Base-by-base conservation (phyloP, 2,888 invertebrate genomes). In the Panopea generosa region DNA sequence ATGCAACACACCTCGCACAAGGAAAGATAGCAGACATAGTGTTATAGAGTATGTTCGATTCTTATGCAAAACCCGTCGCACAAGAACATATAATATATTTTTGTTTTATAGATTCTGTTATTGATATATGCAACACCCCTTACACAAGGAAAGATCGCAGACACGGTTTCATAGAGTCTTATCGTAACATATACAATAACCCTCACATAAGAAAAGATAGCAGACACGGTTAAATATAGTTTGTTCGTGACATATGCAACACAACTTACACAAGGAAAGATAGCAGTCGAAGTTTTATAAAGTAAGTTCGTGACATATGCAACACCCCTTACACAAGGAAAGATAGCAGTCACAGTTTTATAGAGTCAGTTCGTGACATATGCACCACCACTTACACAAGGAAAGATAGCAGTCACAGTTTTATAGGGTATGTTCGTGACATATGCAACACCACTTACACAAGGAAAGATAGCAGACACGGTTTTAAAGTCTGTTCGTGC, bases 71-170 rank as follows among this genome's bases (percentile, higher is more conserved):
- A n/a, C n/a, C n/a, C n/a, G n/a, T n/a, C n/a, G n/a, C n/a, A n/a
- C n/a, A n/a, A n/a, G n/a, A n/a, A n/a, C n/a, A n/a, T n/a, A n/a
- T n/a, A n/a, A n/a, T n/a, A n/a, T n/a, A n/a, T n/a, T n/a, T n/a
- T n/a, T n/a, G n/a, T n/a, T 40, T 40, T 40, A 40, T 40, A 40
- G 40, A 40, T 40, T 40, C 40, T 40, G 40, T 40, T 40, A 40
- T 40, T 40, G 40, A 40, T 16, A 40, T 40, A 40, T 40, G 40
- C 40, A 40, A 40, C 40, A 40, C 40, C 40, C 40, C 40, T 40
- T 40, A 40, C 40, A 40, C 40, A 40, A 40, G 40, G 40, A 40
- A 40, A 40, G 40, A 40, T 40, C 40, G 7, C 40, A 40, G 40
- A 40, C 40, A 40, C 40, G 40, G 40, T 40, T 40, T 40, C 40